Percentiles rank a stretch among this genome's conserved stretches.
phyloP scores from a whole-genome alignment of 2,113 vertebrate species.

The Pterocles gutturalis region DNA sequence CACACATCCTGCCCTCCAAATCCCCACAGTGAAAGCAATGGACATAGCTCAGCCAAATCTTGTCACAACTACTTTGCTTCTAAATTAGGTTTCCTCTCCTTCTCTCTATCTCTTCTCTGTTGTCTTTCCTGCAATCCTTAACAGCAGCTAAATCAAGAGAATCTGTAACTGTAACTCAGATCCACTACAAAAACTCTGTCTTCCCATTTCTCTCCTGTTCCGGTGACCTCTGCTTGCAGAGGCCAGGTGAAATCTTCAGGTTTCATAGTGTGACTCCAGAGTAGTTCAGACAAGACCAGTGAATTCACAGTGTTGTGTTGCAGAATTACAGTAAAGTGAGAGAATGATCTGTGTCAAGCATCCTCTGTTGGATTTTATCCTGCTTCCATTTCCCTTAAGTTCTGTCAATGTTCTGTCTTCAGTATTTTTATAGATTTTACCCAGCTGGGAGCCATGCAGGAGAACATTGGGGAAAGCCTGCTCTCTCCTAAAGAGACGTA shows the following conservation, averaged over 20 bases:
- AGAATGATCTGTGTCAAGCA: not conserved
- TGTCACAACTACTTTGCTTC: not conserved
- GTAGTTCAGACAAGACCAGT: not conserved
- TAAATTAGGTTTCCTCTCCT: not conserved
- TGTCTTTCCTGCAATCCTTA: not conserved
- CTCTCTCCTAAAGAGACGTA: not conserved
- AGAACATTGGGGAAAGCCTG: not conserved
- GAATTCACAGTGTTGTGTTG: not conserved
- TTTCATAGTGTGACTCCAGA: not conserved
- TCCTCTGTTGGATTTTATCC: not conserved
- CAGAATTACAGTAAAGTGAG: not conserved
- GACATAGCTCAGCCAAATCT: not conserved
- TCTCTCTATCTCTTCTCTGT: not conserved
- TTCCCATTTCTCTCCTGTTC: not conserved
- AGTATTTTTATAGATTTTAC: not conserved
- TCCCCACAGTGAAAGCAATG: not conserved
- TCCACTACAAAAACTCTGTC: not conserved
- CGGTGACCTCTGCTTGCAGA: not conserved
- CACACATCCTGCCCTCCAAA: rapidly evolving
- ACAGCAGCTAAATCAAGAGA: not conserved
- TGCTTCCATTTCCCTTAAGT: not conserved
- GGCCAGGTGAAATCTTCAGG: not conserved
- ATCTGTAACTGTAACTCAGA: not conserved
- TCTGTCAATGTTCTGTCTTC: not conserved
- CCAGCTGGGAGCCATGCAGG: not conserved